Conservation (phyloP, 1,140 invertebrate species). For the Littorina saxatilis region DNA sequence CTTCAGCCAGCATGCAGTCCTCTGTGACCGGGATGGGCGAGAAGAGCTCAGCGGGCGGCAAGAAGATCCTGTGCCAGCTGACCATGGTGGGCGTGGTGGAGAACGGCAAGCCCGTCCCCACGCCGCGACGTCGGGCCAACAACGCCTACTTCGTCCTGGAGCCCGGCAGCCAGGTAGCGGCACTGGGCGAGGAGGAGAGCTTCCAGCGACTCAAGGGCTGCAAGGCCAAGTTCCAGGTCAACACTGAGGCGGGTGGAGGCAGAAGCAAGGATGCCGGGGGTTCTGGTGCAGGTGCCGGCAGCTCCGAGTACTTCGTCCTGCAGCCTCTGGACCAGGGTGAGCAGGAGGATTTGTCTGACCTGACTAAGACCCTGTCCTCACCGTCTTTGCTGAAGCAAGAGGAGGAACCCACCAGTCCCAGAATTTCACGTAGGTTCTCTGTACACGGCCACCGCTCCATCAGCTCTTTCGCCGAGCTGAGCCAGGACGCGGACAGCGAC, state of each 20-base stretch:
- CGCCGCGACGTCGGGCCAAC: background rate
- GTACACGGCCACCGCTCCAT: background rate
- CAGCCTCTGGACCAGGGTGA: conserved; percentile 25
- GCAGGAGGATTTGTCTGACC: background rate
- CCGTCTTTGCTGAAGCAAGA: too few relatives aligned
- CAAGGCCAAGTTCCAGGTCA: background rate
- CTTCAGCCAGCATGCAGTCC: background rate
- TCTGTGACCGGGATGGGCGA: conserved; percentile 13
- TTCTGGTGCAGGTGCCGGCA: too few relatives aligned
- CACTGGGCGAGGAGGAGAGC: background rate
- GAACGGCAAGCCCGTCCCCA: conserved; percentile 28
- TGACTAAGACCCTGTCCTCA: background rate
- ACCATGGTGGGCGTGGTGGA: conserved; percentile 39
- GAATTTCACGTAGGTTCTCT: background rate
- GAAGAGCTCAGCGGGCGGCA: background rate
- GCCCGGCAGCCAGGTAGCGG: background rate
- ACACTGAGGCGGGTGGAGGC: background rate
- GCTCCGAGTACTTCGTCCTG: conserved; percentile 30
- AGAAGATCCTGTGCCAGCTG: conserved; percentile 23
- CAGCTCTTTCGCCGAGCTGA: background rate
- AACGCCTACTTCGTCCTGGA: conserved; percentile 36
- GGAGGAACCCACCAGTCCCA: background rate
- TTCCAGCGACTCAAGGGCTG: too few relatives aligned
- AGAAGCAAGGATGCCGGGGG: background rate
- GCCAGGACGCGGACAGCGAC: background rate